phyloP scores from a whole-genome alignment of 2,113 vertebrate species.

The Rafetus swinhoei region DNA sequence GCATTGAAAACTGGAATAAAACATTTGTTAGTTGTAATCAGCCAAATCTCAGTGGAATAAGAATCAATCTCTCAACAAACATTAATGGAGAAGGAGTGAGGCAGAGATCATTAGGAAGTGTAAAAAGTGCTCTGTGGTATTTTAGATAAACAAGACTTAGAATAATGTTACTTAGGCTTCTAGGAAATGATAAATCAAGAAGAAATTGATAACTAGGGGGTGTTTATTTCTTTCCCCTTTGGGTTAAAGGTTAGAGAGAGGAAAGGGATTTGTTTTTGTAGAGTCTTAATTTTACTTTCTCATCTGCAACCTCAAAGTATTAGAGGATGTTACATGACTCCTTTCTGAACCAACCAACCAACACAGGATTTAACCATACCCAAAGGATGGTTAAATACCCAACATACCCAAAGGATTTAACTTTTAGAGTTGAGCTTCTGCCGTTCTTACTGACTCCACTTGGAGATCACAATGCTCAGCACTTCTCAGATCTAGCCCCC shows the following conservation, averaged over 20 bases:
- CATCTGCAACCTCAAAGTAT: not conserved
- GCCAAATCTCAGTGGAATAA: not conserved
- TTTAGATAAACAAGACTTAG: conserved; percentile 58
- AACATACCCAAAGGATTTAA: not conserved
- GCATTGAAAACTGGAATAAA: not conserved
- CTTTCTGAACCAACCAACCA: not conserved
- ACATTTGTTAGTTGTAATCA: not conserved
- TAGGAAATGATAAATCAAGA: conserved; percentile 35
- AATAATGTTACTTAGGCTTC: conserved; percentile 42
- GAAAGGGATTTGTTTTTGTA: not conserved
- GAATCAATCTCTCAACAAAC: conserved; percentile 6
- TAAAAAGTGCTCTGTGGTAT: conserved; percentile 45
- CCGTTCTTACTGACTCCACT: not conserved
- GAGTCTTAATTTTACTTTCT: not conserved
- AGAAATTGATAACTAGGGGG: not conserved
- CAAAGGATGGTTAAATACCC: too few relatives aligned
- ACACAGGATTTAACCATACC: not conserved
- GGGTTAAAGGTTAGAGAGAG: not conserved
- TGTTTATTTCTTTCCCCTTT: not conserved
- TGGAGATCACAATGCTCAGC: not conserved
- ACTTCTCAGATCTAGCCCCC: not conserved
- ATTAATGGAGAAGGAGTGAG: not conserved
- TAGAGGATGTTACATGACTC: not conserved
- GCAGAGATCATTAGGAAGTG: conserved; percentile 16
- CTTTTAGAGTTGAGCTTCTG: not conserved